phyloP scores from a whole-genome alignment of 2,797 vertebrate genomes.

The Lacerta bilineata region DNA sequence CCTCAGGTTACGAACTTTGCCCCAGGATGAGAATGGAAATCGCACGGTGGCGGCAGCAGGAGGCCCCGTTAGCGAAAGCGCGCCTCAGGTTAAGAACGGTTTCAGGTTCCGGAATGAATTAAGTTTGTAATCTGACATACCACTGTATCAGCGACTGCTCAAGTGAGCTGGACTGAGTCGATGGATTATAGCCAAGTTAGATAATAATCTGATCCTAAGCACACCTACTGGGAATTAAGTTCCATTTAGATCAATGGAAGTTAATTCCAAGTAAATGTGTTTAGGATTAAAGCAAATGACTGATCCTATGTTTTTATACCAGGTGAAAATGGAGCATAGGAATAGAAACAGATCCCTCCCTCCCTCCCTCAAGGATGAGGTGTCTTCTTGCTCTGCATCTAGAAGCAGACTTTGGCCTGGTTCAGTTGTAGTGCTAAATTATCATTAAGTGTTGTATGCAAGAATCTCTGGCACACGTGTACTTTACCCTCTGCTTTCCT shows the following conservation, averaged over 20 bases:
- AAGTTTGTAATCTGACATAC: no score
- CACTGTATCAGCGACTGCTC: background rate
- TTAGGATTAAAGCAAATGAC: background rate
- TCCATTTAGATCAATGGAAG: background rate
- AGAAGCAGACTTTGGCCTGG: background rate
- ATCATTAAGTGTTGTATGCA: background rate
- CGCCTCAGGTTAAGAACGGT: no score
- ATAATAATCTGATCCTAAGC: constrained; percentile 4
- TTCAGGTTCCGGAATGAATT: no score
- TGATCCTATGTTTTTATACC: background rate
- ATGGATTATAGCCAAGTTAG: background rate
- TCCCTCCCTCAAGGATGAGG: background rate
- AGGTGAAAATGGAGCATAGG: background rate
- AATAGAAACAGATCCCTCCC: background rate
- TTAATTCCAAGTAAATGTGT: constrained; percentile 5
- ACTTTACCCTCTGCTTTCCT: background rate
- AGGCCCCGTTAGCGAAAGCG: no score
- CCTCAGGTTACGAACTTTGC: no score
- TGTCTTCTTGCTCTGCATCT: background rate
- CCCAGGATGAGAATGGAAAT: no score
- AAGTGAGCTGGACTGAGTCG: background rate
- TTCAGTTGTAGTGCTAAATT: background rate
- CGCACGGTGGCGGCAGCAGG: no score
- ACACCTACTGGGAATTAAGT: background rate
- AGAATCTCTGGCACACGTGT: background rate